phyloP scores from a whole-genome alignment of 2,113 vertebrate genomes.

The Phyllopteryx taeniolatus region DNA sequence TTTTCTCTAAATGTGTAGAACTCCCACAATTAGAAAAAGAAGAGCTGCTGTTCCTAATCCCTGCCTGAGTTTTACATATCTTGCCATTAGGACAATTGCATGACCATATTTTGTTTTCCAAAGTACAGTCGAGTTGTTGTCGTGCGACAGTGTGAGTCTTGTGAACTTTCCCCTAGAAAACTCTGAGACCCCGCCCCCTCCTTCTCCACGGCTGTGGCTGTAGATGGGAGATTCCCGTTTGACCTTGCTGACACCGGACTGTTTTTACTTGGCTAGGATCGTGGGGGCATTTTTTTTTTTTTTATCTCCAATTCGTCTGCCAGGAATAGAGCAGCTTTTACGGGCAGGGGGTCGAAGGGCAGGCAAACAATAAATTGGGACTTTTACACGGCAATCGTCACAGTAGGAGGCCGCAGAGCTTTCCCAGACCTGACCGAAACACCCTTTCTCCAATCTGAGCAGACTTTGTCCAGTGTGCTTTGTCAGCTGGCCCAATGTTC shows the following conservation, averaged over 20 bases:
- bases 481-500: neutral
- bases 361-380: neutral
- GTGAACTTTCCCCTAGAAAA: constrained; percentile 40
- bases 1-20: too few species aligned
- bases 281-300: constrained; percentile 30
- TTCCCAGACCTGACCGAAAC: neutral
- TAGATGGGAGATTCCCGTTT: neutral
- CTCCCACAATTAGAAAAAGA: too few species aligned
- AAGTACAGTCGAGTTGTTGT: neutral
- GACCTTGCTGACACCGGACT: neutral
- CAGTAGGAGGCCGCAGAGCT: neutral
- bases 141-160: constrained; percentile 1
- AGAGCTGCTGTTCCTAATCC: too few species aligned
- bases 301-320: neutral
- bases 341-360: neutral
- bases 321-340: constrained; percentile 20
- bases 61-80: neutral
- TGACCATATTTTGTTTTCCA: neutral
- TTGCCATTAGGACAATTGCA: neutral
- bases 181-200: neutral
- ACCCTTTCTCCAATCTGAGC: neutral
- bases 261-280: neutral
- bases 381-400: neutral
- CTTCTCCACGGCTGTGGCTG: neutral
- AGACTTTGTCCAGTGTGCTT: neutral